These are phyloP conservation scores for Achatina immaculata DNA, from an alignment of 1,140 invertebrate genomes.

Conservation along the genomic window DNA sequence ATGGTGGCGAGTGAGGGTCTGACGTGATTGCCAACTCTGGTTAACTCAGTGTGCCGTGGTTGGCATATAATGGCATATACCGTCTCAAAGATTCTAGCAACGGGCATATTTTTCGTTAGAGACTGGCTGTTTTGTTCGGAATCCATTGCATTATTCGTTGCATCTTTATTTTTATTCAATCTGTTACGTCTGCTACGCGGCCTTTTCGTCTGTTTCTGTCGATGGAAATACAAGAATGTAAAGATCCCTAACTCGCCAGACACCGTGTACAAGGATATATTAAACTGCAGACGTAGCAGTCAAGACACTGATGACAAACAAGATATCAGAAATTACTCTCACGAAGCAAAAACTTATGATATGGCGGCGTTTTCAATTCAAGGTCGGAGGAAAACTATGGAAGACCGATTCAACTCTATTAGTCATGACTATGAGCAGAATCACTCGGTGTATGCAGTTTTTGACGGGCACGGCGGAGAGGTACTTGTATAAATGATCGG, in stretches of 20 bases:
- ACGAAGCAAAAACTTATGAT: constrained; percentile 65
- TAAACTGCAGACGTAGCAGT: not conserved
- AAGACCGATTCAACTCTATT: constrained; percentile 89
- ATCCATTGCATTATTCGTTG: constrained; percentile 22
- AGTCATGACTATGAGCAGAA: constrained; percentile 78
- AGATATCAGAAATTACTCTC: constrained; percentile 14
- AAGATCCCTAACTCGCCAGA: not conserved
- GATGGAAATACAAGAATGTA: constrained; percentile 30
- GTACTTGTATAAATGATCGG: constrained; percentile 71
- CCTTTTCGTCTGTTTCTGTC: constrained; percentile 24
- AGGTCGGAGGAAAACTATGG: constrained; percentile 90
- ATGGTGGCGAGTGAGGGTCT: not conserved
- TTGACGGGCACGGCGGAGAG: constrained; percentile 95
- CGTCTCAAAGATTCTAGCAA: constrained; percentile 18
- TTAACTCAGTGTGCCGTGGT: not conserved
- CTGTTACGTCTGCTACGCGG: constrained; percentile 15
- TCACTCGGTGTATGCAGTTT: constrained; percentile 89
- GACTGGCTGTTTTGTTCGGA: constrained; percentile 35
- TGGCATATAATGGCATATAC: constrained; percentile 29
- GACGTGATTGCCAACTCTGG: not conserved
- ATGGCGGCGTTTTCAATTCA: constrained; percentile 90
- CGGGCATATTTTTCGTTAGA: constrained; percentile 22
- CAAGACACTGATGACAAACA: not conserved
- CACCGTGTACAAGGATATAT: not conserved
- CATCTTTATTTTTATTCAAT: constrained; percentile 28